Conservation (phyloP, 1,140 invertebrate genomes). For the Antheraea mylitta region DNA sequence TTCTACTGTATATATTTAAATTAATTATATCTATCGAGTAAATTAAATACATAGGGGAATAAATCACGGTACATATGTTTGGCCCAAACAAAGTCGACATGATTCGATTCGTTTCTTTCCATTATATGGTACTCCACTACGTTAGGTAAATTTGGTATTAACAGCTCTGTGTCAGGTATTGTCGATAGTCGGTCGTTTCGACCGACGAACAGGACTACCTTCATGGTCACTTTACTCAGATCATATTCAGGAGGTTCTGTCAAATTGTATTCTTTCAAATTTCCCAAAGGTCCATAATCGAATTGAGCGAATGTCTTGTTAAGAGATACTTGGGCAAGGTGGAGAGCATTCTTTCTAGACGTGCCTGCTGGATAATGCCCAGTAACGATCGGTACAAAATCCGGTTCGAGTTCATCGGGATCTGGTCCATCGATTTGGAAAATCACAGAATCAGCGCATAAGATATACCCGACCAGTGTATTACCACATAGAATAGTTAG, state of each 20-base stretch:
- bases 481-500: background rate
- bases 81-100: constrained; percentile 55
- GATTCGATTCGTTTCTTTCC: constrained; percentile 57
- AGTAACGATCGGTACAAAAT: constrained; percentile 20
- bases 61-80: constrained; percentile 6
- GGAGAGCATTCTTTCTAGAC: constrained; percentile 83
- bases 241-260: constrained; percentile 76
- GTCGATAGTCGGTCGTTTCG: constrained; percentile 80
- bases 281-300: constrained; percentile 74
- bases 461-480: background rate
- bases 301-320: constrained; percentile 56
- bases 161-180: constrained; percentile 75
- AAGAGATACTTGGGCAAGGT: constrained; percentile 77
- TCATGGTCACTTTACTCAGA: constrained; percentile 74
- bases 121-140: constrained; percentile 61
- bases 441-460: constrained; percentile 13
- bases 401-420: constrained; percentile 20
- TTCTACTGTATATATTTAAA: too few species aligned
- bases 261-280: constrained; percentile 71
- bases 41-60: background rate
- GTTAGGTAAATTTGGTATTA: constrained; percentile 62
- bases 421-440: constrained; percentile 23
- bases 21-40: background rate
- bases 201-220: constrained; percentile 80
- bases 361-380: constrained; percentile 26